These are phyloP conservation scores for Halisarca cf. caerulea DNA, from an alignment of 37 sponge, comb jelly and placozoan species.

Conservation along the genomic window DNA sequence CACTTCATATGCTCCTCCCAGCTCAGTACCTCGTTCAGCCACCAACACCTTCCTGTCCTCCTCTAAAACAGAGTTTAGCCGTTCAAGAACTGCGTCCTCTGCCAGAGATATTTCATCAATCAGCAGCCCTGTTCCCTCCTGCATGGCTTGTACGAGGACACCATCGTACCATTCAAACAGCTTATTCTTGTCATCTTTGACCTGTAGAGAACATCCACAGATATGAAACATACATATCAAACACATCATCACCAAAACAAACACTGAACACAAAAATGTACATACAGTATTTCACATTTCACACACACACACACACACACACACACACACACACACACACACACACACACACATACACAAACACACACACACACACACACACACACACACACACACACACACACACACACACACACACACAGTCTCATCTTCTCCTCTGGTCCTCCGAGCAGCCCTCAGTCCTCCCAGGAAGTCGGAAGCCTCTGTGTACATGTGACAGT, in stretches of 20 bases:
- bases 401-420: neutral
- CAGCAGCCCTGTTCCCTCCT: slow-evolving; percentile 72
- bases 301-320: too few species aligned
- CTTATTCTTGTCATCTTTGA: slow-evolving; percentile 22
- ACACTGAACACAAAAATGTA: too few species aligned
- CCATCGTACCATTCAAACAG: slow-evolving; percentile 99
- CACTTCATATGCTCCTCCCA: slow-evolving; percentile 59
- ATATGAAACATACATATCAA: too few species aligned
- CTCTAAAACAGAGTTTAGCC: slow-evolving; percentile 96
- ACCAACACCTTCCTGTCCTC: slow-evolving; percentile 87
- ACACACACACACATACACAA: neutral
- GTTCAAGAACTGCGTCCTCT: slow-evolving; percentile 97
- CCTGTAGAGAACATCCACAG: too few species aligned
- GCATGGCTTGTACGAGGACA: slow-evolving; percentile 89
- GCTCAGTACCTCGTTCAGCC: slow-evolving; percentile 75
- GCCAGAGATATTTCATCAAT: slow-evolving; percentile 99
- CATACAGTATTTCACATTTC: too few species aligned
- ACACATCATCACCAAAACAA: too few species aligned
- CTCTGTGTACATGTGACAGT: slow-evolving; percentile 99
- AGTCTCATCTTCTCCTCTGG: slow-evolving; percentile 26
- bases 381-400: neutral
- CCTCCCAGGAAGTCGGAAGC: slow-evolving; percentile 98
- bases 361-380: too few species aligned
- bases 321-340: too few species aligned
- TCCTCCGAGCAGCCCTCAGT: slow-evolving; percentile 81